phyloP scores from a whole-genome alignment of 2,113 vertebrate genomes.

The Meriones unguiculatus region DNA sequence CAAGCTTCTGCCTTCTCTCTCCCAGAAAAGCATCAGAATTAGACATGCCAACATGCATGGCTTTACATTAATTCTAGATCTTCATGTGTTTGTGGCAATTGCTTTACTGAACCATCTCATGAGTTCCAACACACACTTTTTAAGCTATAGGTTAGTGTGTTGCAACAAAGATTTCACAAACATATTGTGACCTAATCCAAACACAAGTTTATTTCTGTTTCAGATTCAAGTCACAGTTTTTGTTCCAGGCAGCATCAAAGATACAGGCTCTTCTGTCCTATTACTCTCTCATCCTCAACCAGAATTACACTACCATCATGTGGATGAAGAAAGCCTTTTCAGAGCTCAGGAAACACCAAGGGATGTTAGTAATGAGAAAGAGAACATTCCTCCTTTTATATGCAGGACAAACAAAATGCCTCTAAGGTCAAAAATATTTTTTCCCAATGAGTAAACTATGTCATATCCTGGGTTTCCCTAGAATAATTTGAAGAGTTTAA shows the following conservation, averaged over 20 bases:
- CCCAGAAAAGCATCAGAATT: not conserved
- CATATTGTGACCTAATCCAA: not conserved
- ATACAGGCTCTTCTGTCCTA: not conserved
- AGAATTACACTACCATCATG: not conserved
- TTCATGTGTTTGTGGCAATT: not conserved
- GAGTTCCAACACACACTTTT: not conserved
- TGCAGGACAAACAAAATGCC: not conserved
- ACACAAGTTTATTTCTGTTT: not conserved
- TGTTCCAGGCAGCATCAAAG: not conserved
- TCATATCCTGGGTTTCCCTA: not conserved
- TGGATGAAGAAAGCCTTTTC: not conserved
- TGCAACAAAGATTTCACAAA: not conserved
- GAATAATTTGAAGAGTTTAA: not conserved
- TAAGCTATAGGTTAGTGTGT: not conserved
- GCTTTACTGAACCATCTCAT: not conserved
- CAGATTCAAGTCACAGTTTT: not conserved
- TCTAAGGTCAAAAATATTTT: not conserved
- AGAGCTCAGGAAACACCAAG: not conserved
- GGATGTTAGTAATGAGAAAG: not conserved
- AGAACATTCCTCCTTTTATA: not conserved
- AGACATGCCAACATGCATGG: not conserved
- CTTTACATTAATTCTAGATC: not conserved
- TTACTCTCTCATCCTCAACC: not conserved
- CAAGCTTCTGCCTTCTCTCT: not conserved
- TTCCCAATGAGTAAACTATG: not conserved